Evolutionary conservation across 2,888 invertebrate species (phyloP).

Genomic region (Nasonovia ribisnigri): DNA sequence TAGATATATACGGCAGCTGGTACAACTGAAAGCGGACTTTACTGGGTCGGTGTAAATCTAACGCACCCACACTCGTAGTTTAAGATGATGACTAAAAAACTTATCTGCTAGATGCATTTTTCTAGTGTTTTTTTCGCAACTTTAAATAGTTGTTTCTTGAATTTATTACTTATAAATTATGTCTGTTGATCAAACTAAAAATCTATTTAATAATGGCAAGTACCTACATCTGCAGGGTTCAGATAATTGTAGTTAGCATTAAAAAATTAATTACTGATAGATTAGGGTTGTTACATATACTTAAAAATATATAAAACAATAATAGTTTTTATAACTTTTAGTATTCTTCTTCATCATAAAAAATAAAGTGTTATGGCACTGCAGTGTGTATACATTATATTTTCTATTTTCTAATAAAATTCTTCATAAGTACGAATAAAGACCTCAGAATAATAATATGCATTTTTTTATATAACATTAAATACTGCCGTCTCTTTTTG

Average conservation of each 20-base stretch:
- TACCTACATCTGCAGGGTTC: neutral
- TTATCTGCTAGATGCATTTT: neutral
- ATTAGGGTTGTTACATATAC: neutral
- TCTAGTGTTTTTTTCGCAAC: neutral
- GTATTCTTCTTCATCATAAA: neutral
- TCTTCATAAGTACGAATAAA: neutral
- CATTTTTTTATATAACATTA: neutral
- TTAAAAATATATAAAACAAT: neutral
- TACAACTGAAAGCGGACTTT: neutral
- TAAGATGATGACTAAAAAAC: neutral
- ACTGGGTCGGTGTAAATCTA: neutral
- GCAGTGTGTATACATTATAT: neutral
- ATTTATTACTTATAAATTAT: neutral
- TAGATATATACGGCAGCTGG: neutral
- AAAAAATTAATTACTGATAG: neutral
- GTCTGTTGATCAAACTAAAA: neutral
- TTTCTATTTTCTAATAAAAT: neutral
- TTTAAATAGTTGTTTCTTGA: neutral
- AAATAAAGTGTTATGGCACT: neutral
- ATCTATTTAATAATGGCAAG: neutral
- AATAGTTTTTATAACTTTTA: neutral
- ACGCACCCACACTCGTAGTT: neutral
- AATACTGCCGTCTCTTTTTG: neutral
- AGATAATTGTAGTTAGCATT: neutral
- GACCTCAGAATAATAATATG: neutral